These are phyloP conservation scores for Gymnoscopelus microlampas DNA, from an alignment of 2,797 vertebrate genomes.

Conservation along the genomic window DNA sequence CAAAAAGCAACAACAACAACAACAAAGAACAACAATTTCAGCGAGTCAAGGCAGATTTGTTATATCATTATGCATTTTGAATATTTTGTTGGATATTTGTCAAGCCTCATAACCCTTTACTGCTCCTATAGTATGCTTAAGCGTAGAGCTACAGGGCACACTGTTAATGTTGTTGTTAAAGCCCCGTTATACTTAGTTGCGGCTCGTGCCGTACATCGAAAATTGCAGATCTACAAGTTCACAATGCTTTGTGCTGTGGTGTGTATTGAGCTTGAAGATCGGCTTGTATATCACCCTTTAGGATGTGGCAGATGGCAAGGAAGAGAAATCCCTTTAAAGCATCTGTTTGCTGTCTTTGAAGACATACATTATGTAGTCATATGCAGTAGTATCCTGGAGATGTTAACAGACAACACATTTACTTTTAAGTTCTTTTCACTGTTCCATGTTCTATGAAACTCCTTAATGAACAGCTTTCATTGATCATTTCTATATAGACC, in stretches of 20 bases:
- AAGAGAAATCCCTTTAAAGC: conserved; percentile 75
- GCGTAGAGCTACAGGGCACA: conserved; percentile 42
- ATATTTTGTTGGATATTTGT: background rate
- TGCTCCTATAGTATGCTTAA: conserved; percentile 45
- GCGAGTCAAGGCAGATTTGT: background rate
- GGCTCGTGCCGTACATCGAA: too few relatives aligned
- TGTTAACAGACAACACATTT: conserved; percentile 36
- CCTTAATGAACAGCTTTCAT: too few relatives aligned
- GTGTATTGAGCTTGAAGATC: too few relatives aligned
- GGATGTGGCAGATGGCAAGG: conserved; percentile 76
- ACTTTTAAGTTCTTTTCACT: background rate
- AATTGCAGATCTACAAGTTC: too few relatives aligned
- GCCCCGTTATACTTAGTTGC: too few relatives aligned
- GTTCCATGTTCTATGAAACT: background rate
- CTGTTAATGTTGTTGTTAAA: conserved; percentile 52
- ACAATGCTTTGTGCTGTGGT: too few relatives aligned
- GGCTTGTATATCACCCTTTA: background rate
- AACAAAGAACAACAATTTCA: too few relatives aligned
- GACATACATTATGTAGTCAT: conserved; percentile 39
- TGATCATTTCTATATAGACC: too few relatives aligned
- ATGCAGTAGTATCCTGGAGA: conserved; percentile 44
- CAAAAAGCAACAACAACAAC: too few relatives aligned
- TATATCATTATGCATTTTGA: background rate
- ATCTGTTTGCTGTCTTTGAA: conserved; percentile 78
- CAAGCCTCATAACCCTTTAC: conserved; percentile 1